These are phyloP conservation scores for Nephrocerus scutellatus DNA, from an alignment of 2,888 invertebrate species.

Conservation along the genomic window DNA sequence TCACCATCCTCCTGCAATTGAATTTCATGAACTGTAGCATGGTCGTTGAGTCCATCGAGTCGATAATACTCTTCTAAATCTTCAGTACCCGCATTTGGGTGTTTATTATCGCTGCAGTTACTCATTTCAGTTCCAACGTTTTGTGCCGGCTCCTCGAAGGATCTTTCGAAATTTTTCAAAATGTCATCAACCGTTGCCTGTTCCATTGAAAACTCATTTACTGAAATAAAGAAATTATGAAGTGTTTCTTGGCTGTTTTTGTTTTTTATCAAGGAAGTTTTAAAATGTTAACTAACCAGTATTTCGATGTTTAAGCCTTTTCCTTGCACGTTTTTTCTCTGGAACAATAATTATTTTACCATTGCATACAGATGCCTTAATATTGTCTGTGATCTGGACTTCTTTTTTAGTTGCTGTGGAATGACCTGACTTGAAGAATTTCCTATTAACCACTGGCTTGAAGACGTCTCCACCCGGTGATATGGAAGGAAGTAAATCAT, in stretches of 20 bases:
- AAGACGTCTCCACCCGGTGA: slow-evolving; percentile 15
- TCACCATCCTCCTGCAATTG: slow-evolving; percentile 21
- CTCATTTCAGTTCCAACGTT: slow-evolving; percentile 21
- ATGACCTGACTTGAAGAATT: slow-evolving; percentile 41
- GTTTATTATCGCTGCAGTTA: too few species aligned
- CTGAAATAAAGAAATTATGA: slow-evolving; percentile 8
- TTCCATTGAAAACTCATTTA: slow-evolving; percentile 38
- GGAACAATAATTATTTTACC: slow-evolving; percentile 36
- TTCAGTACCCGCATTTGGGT: too few species aligned
- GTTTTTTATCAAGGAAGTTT: neutral
- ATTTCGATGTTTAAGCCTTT: slow-evolving; percentile 22
- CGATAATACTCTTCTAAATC: neutral
- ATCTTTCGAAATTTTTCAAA: slow-evolving; percentile 35
- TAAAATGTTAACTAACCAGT: slow-evolving; percentile 15
- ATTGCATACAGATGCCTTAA: slow-evolving; percentile 37
- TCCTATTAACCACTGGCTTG: slow-evolving; percentile 26
- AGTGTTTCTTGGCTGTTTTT: neutral
- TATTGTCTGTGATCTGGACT: slow-evolving; percentile 38
- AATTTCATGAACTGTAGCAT: neutral
- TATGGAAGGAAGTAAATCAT: slow-evolving; percentile 13
- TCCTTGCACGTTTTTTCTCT: slow-evolving; percentile 24
- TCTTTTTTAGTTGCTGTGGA: slow-evolving; percentile 35
- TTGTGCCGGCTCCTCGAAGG: slow-evolving; percentile 25
- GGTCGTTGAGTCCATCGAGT: slow-evolving; percentile 5
- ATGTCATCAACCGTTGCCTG: slow-evolving; percentile 44